These are phyloP conservation scores for Aptenodytes forsteri DNA, from an alignment of 2,113 vertebrate species.

Conservation along the genomic window DNA sequence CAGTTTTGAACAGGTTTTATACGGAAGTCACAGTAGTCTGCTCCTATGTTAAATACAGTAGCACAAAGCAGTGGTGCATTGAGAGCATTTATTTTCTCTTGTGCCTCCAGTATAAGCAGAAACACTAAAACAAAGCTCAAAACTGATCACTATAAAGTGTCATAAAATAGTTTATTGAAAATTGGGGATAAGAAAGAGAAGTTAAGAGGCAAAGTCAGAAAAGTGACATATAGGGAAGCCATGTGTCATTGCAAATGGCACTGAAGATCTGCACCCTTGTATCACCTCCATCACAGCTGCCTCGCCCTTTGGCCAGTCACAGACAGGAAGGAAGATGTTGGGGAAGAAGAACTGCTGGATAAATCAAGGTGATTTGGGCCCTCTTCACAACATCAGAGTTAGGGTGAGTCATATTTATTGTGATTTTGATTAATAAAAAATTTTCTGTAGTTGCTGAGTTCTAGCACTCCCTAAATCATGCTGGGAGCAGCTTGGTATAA, in stretches of 20 bases:
- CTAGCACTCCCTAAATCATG: background rate
- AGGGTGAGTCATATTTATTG: too few species aligned
- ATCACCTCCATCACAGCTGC: accelerated
- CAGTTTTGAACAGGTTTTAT: background rate
- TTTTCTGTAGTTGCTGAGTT: background rate
- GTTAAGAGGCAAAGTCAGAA: background rate
- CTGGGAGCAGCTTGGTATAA: background rate
- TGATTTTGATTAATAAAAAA: background rate
- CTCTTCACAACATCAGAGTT: background rate
- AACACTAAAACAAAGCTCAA: background rate
- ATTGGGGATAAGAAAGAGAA: background rate
- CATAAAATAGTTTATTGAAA: background rate
- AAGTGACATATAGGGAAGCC: background rate
- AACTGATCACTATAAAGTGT: background rate
- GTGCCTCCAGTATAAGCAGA: background rate
- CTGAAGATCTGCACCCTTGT: background rate
- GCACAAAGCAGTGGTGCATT: background rate
- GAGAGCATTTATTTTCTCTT: background rate
- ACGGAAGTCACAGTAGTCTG: background rate
- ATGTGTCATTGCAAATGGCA: background rate
- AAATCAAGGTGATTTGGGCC: background rate
- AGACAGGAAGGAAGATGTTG: background rate
- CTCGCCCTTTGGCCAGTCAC: background rate
- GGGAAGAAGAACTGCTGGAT: background rate
- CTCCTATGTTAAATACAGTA: background rate